Evolutionary conservation across 2,797 vertebrate species (phyloP), one percentile per base, ranked within the genome.

Genomic region (Cirrhinus mrigala): DNA sequence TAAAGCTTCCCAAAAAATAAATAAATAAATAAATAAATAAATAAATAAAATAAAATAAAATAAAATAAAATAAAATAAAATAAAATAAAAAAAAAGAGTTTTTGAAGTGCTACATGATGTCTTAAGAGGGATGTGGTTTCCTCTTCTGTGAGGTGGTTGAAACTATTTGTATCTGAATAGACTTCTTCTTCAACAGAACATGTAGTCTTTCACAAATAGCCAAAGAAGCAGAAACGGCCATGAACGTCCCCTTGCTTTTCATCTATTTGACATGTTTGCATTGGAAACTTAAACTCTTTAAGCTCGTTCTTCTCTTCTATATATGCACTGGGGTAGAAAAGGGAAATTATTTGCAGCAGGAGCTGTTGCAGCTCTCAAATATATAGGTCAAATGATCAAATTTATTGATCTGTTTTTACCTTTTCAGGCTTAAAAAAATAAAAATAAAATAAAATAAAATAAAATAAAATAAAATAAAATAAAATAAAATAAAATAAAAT

Each of bases 361-460:
- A 78, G 40, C 68, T 44, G 70, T 54, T 6, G 15, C 22, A 29
- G 62, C 46, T 73, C 50, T 77, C 29, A 66, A 79, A 66, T 79
- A 29, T 83, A 83, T 62, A 40, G 29, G n/a, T 40, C 16, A 58
- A 18, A 54, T 20, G 20, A 64, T 37, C 11, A 1, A 64, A 77
- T 29, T 1, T 12, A 83, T 68, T 87, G 91, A 91, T 92, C 91
- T 83, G 90, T 92, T 90, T 90, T 91, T 68, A 27, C 0, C 86
- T 9, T 91, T n/a, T 9, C 11, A 44, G 40, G 40, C 40, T 29
- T 46, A 37, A 3, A 62, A 48, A 62, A 58, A n/a, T n/a, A n/a
- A n/a, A n/a, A n/a, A n/a, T n/a, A n/a, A n/a, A n/a, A n/a, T n/a
- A n/a, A n/a, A n/a, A n/a, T n/a, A n/a, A n/a, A n/a, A n/a, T n/a